These are phyloP conservation scores for Nycteola revayana DNA, from an alignment of 2,888 invertebrate species.

Conservation along the genomic window DNA sequence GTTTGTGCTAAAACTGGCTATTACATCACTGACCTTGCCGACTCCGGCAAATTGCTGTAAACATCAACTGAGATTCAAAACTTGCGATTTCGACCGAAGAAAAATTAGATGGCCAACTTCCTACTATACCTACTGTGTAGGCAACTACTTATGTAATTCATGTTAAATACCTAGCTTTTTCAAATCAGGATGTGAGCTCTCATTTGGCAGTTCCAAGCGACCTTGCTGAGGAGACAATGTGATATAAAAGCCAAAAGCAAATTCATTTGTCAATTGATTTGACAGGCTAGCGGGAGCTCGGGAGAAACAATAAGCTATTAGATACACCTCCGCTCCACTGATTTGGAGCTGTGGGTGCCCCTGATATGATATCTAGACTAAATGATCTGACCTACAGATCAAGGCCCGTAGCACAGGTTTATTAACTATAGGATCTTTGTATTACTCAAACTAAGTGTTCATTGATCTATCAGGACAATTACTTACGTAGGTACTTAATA, in stretches of 20 bases:
- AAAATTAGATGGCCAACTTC: constrained; percentile 8
- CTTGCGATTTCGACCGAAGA: constrained; percentile 15
- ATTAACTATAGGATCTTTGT: constrained; percentile 13
- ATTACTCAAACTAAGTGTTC: constrained; percentile 6
- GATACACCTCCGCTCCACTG: constrained; percentile 58
- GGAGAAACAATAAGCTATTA: constrained; percentile 52
- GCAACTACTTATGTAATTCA: neutral
- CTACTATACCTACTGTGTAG: neutral
- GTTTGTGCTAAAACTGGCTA: constrained; percentile 72
- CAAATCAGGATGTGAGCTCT: constrained; percentile 45
- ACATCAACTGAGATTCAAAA: constrained; percentile 60
- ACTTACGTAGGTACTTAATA: too few species aligned
- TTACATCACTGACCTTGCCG: constrained; percentile 78
- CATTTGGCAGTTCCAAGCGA: constrained; percentile 31
- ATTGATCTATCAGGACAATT: too few species aligned
- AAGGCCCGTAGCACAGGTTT: constrained; percentile 30
- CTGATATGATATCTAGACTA: constrained; percentile 48
- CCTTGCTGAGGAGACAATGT: constrained; percentile 47
- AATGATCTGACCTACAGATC: constrained; percentile 61
- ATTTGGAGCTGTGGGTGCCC: constrained; percentile 53
- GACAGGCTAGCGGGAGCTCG: constrained; percentile 47
- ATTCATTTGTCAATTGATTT: constrained; percentile 43
- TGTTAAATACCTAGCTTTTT: constrained; percentile 20
- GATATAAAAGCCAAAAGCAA: constrained; percentile 33
- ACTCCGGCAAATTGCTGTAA: constrained; percentile 52